Percentiles rank a stretch among this genome's conserved stretches.
Conservation (phyloP, 2,888 invertebrate species). For the Oscheius sp. region DNA sequence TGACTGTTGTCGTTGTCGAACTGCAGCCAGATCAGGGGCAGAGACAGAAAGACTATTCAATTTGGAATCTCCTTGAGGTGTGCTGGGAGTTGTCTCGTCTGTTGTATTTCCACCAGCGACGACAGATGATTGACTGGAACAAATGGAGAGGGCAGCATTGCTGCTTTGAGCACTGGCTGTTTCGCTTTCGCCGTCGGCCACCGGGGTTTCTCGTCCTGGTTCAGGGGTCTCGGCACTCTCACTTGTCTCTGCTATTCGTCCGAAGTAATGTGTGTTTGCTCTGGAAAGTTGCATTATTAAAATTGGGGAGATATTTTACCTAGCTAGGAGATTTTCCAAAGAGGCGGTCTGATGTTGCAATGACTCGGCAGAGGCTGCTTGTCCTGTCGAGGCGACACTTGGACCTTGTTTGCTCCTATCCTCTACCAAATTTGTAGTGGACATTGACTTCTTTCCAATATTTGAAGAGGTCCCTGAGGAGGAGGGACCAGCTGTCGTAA, state of each 20-base stretch:
- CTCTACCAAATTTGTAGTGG: slow-evolving; percentile 72
- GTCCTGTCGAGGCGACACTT: slow-evolving; percentile 75
- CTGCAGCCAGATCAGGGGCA: slow-evolving; percentile 56
- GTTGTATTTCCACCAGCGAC: slow-evolving; percentile 6
- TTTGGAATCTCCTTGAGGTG: slow-evolving; percentile 30
- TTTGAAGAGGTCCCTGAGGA: not conserved
- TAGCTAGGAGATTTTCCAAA: slow-evolving; percentile 71
- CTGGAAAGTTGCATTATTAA: slow-evolving; percentile 11
- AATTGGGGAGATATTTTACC: slow-evolving; percentile 24
- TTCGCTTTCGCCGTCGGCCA: slow-evolving; percentile 16
- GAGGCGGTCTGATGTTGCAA: slow-evolving; percentile 73
- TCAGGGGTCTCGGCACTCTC: slow-evolving; percentile 44
- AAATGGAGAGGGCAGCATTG: slow-evolving; percentile 35
- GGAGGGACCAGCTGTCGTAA: not conserved
- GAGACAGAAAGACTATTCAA: slow-evolving; percentile 55
- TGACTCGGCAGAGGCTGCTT: slow-evolving; percentile 76
- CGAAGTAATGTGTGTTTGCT: slow-evolving; percentile 50
- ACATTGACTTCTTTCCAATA: slow-evolving; percentile 70
- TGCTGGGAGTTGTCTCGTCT: not conserved
- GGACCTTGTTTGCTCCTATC: slow-evolving; percentile 50
- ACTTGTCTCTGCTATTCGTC: slow-evolving; percentile 51
- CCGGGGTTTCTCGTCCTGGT: slow-evolving; percentile 34
- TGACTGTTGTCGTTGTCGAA: slow-evolving; percentile 47
- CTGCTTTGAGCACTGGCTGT: slow-evolving; percentile 39
- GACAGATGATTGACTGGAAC: slow-evolving; percentile 42